Evolutionary conservation across 2,888 invertebrate species (phyloP), one percentile per base, ranked within the genome.

Genomic region (Pristionchus maxplancki): DNA sequence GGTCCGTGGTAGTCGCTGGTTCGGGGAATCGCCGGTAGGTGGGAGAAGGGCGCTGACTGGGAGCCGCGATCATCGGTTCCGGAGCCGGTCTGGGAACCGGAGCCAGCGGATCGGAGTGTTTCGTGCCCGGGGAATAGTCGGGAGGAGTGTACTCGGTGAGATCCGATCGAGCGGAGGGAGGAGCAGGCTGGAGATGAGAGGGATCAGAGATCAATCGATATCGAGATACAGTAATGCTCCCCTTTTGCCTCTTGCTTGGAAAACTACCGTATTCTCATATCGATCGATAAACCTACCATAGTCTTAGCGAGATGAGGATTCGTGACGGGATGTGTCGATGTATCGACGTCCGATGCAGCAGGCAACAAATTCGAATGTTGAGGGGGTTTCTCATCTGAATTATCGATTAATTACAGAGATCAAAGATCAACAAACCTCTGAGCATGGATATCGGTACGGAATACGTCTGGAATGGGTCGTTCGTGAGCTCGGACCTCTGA

Each of bases 391-490:
- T 71, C 78, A 13, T 48, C 78, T 78, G 24, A 48, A 78, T 15
- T 4, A 50, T 24, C 4, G 24, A 40, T 9, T 37, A 20, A 40
- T 6, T 5, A 15, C 0, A 74, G 8, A 74, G 74, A 74, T 74
- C 37, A 74, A 74, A 37, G 64, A 67, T 67, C 64, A 67, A 67
- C 64, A 64, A 34, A 64, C 71, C 71, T 71, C 37, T 37, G 20
- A 71, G 71, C 78, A 78, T 78, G n/a, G 37, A 8, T 13, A 9
- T 17, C 11, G 78, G 78, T n/a, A 78, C 78, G 4, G 44, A n/a
- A 48, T 78, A 78, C 44, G 78, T 78, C 78, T 78, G 44, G 78
- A 78, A 78, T 3, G 78, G 78, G 17, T 78, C 78, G 78, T 78
- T 78, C 28, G 78, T 15, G 44, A 44, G 13, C 44, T 40, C 40